A percentile compares a stretch with the other conserved stretches of the same genome.
Conservation (phyloP, 1,140 invertebrate species). For the Lanistes nyassanus region DNA sequence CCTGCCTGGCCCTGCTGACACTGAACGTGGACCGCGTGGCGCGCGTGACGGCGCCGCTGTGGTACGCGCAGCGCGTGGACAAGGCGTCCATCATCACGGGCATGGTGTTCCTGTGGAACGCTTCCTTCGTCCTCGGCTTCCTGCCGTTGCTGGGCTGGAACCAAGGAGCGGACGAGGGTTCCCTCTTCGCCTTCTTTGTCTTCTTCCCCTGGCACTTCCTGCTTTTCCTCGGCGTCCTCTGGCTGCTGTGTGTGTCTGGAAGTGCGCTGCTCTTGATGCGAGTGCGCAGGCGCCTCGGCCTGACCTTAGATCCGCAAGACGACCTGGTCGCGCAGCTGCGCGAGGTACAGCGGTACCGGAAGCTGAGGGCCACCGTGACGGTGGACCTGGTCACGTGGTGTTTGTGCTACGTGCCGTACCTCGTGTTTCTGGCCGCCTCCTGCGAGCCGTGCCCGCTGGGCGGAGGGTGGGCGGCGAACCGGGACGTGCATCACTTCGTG, state of each 20-base stretch:
- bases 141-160: constrained; percentile 55
- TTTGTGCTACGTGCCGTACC: constrained; percentile 41
- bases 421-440: constrained; percentile 35
- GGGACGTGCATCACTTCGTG: constrained; percentile 40
- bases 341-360: constrained; percentile 40
- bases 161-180: neutral
- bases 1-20: constrained; percentile 41
- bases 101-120: constrained; percentile 55
- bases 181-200: constrained; percentile 35
- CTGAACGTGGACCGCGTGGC: constrained; percentile 52
- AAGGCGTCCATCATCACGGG: constrained; percentile 51
- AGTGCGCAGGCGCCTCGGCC: constrained; percentile 17
- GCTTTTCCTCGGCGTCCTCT: constrained; percentile 33
- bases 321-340: constrained; percentile 31
- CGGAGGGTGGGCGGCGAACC: neutral
- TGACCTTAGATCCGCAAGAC: constrained; percentile 26
- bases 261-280: constrained; percentile 30
- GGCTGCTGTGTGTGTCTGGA: constrained; percentile 27
- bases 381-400: constrained; percentile 41
- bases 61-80: constrained; percentile 39
- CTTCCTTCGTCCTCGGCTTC: constrained; percentile 56
- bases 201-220: constrained; percentile 47
- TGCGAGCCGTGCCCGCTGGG: constrained; percentile 28
- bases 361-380: constrained; percentile 34
- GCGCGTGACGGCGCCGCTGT: constrained; percentile 41